Percentiles rank a stretch among this genome's conserved stretches.
These are phyloP conservation scores for Chouioia cunea DNA, from an alignment of 2,888 invertebrate species.

Conservation along the genomic window DNA sequence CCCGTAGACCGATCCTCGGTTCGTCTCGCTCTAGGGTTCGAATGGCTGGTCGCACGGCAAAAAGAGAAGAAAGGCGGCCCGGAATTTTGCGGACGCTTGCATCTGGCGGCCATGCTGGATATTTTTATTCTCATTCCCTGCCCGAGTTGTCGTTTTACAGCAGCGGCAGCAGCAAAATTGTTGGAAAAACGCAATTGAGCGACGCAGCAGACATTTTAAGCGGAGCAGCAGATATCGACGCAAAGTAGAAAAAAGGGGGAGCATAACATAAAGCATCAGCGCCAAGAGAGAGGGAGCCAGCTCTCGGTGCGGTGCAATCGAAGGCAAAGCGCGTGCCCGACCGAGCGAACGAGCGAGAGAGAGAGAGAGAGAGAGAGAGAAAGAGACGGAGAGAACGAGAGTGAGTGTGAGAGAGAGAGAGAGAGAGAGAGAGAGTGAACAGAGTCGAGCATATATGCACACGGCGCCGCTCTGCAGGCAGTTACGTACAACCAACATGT, in stretches of 20 bases:
- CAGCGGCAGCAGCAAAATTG: neutral
- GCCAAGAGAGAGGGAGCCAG: constrained; percentile 16
- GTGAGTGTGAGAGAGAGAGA: constrained; percentile 15
- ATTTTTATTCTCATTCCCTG: constrained; percentile 16
- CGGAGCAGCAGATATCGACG: neutral
- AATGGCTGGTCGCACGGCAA: neutral
- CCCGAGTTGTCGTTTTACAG: constrained; percentile 2
- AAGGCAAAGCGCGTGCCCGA: neutral
- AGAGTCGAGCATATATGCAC: constrained; percentile 19
- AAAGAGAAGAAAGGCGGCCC: neutral
- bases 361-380: constrained; percentile 45
- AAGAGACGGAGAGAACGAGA: constrained; percentile 11
- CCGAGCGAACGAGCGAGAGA: constrained; percentile 42
- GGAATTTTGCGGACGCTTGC: constrained; percentile 34
- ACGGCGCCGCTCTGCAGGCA: constrained; percentile 43
- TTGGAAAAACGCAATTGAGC: too few species aligned
- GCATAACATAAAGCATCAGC: constrained; percentile 2
- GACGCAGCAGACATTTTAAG: too few species aligned
- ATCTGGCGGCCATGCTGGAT: constrained; percentile 2
- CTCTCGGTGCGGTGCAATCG: too few species aligned
- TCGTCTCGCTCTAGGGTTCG: too few species aligned
- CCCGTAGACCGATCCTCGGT: too few species aligned
- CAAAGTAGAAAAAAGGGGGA: neutral
- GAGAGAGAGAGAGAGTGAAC: constrained; percentile 31
- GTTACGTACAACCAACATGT: too few species aligned